A percentile compares a stretch with the other conserved stretches of the same genome.
phyloP scores from a whole-genome alignment of 2,113 vertebrate genomes.

The Urocitellus parryii region DNA sequence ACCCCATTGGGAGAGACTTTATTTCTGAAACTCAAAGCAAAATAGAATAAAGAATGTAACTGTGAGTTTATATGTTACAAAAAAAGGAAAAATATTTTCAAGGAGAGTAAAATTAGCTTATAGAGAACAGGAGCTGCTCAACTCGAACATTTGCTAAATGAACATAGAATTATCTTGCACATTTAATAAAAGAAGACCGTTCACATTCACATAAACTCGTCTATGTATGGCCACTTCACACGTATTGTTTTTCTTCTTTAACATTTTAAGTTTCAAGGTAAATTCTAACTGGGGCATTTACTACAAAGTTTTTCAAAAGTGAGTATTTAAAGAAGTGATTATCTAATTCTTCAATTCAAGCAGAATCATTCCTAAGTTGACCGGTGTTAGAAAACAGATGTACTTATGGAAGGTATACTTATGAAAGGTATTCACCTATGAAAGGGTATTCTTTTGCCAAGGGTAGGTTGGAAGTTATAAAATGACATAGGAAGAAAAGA shows the following conservation, averaged over 20 bases:
- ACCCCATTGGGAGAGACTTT: conserved; percentile 28
- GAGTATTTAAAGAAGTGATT: background rate
- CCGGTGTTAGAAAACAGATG: conserved; percentile 19
- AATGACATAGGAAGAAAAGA: conserved; percentile 26
- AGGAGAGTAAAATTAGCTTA: conserved; percentile 48
- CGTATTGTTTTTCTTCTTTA: background rate
- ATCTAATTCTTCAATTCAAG: background rate
- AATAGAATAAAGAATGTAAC: background rate
- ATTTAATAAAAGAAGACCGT: background rate
- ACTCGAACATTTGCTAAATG: background rate
- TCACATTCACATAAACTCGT: background rate
- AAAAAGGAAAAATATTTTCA: conserved; percentile 1
- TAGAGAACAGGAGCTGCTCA: background rate
- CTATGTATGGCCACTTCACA: background rate
- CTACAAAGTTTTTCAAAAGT: background rate
- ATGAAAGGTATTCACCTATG: background rate
- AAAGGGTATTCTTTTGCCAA: background rate
- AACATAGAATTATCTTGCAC: background rate
- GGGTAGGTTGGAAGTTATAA: conserved; percentile 27
- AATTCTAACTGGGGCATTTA: background rate
- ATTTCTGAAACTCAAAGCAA: conserved; percentile 38
- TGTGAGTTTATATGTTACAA: background rate
- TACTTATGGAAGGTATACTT: background rate
- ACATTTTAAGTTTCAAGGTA: background rate
- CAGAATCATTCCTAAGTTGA: background rate